These are phyloP conservation scores for Mylabris phalerata DNA, from an alignment of 1,140 invertebrate species.

Conservation along the genomic window DNA sequence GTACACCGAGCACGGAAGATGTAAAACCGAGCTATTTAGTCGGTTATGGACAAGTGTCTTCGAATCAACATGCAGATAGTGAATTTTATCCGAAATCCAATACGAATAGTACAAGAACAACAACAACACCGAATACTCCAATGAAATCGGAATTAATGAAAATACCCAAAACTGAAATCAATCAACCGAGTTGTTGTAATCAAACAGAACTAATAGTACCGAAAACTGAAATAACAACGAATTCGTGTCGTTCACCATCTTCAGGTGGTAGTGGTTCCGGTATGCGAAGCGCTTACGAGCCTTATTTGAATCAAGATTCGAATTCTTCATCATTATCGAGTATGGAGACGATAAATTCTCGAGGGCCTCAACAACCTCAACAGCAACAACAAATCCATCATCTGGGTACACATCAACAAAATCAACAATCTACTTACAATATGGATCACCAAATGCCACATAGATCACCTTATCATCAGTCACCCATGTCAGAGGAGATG, in stretches of 20 bases:
- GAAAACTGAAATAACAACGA: conserved; percentile 48
- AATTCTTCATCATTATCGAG: conserved; percentile 66
- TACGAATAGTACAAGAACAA: conserved; percentile 40
- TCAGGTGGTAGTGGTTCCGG: conserved; percentile 26
- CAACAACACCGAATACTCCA: conserved; percentile 30
- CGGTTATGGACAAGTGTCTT: conserved; percentile 12
- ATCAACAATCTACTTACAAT: conserved; percentile 44
- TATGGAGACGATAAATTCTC: conserved; percentile 59
- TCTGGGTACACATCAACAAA: conserved; percentile 35
- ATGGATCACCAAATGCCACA: conserved; percentile 53
- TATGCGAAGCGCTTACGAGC: conserved; percentile 50
- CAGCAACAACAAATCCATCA: conserved; percentile 34
- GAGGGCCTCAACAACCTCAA: conserved; percentile 33
- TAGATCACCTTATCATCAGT: conserved; percentile 57
- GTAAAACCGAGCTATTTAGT: conserved; percentile 38
- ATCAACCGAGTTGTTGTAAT: conserved; percentile 46
- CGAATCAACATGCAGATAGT: conserved; percentile 14
- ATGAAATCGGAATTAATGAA: conserved; percentile 54
- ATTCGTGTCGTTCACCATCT: conserved; percentile 46
- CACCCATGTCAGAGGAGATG: conserved; percentile 48
- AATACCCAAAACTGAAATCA: conserved; percentile 48
- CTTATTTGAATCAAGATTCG: conserved; percentile 60
- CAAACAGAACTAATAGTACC: conserved; percentile 52
- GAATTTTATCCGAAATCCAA: conserved; percentile 25
- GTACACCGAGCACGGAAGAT: conserved; percentile 32